Base-by-base conservation (phyloP, 2,797 vertebrate species). In the Syncerus caffer region DNA sequence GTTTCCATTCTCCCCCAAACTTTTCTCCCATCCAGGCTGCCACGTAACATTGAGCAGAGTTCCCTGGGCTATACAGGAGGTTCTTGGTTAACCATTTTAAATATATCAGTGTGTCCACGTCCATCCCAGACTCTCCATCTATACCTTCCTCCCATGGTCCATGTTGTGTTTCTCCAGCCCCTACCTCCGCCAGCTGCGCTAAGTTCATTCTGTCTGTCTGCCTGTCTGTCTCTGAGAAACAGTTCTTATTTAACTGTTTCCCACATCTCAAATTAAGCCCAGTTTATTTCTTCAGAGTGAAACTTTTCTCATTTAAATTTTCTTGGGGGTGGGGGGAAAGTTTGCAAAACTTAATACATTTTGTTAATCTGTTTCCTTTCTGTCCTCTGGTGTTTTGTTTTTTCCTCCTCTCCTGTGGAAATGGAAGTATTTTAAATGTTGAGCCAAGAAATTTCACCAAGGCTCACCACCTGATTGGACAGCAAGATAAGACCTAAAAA, bases 401-500 rank as follows among this genome's bases (percentile, higher is more conserved):
- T 42, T 25, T 29, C 7, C 3, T 6, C 29, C 25, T 38, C 4
- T 4, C 34, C 25, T 38, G 45, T 92, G 80, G 94, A 89, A 92
- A 84, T 83, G 25, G 17, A 93, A 78, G 1, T 89, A 17, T 95
- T 98, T 95, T 67, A 89, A 96, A 93, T 94, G 62, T 45, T 89
- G n/a, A 89, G 45, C 17, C 55, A 53, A 55, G 90, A 92, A 92
- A 90, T 91, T 79, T 93, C 64, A 91, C 80, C 21, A 86, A 85
- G 58, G 38, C 64, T 86, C 15, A 21, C 38, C 71, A 93, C 34
- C 27, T 89, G 9, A 79, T 78, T 96, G 55, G 34, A 90, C 42
- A 86, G 67, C 97, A 95, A 76, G 62, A 79, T 86, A 95, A 93
- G 51, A 76, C 38, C 38, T 78, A 50, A 87, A 60, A 76, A 88